Evolutionary conservation across 2,797 vertebrate species (phyloP).

Genomic region (Rhabdophis nuchalis): DNA sequence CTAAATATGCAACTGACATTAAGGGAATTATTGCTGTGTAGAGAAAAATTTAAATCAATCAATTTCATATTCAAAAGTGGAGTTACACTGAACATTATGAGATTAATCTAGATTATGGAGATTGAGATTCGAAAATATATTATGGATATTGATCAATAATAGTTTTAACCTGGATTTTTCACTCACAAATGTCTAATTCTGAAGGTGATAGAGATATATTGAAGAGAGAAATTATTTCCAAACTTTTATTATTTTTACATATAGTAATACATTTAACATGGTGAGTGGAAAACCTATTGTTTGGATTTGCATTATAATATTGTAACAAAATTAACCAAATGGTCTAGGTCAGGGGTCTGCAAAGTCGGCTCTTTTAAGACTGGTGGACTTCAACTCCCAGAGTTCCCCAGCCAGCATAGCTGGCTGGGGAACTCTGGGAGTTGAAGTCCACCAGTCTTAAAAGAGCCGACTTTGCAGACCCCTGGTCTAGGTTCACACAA

Average conservation of each 20-base stretch:
- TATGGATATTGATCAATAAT: neutral
- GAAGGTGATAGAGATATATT: neutral
- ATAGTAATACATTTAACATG: neutral
- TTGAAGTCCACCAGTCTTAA: too few species aligned
- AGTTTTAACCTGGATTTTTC: neutral
- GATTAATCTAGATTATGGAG: neutral
- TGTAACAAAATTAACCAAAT: neutral
- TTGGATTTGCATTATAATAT: neutral
- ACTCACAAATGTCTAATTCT: neutral
- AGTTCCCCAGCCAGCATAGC: too few species aligned
- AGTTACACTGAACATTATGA: neutral
- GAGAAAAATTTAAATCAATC: neutral
- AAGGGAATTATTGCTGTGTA: neutral
- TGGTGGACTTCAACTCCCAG: too few species aligned
- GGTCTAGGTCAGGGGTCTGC: too few species aligned
- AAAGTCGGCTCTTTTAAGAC: too few species aligned
- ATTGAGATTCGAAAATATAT: neutral
- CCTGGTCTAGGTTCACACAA: neutral
- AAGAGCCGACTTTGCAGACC: too few species aligned
- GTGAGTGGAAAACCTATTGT: neutral
- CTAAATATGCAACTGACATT: neutral
- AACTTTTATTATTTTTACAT: neutral
- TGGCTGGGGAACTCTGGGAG: too few species aligned
- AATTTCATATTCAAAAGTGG: neutral
- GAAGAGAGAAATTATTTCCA: neutral